Percentiles rank a stretch among this genome's conserved stretches.
These are phyloP conservation scores for Drosophila subpulchrella DNA, from an alignment of 1,140 invertebrate genomes.

Conservation along the genomic window DNA sequence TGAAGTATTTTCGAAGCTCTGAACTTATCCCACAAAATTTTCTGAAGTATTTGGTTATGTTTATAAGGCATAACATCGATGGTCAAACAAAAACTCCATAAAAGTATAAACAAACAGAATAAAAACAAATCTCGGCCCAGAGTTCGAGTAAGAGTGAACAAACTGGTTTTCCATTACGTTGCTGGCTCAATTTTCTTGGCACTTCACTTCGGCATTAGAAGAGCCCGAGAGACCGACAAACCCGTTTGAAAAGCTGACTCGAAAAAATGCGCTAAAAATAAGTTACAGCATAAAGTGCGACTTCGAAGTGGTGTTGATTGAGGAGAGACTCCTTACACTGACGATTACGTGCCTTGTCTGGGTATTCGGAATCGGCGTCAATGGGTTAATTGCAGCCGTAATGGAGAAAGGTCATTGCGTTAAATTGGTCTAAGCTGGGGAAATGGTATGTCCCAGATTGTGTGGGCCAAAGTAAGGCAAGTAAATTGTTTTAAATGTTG, in stretches of 20 bases:
- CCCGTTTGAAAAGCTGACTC: slow-evolving; percentile 54
- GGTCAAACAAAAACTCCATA: slow-evolving; percentile 2
- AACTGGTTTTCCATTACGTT: slow-evolving; percentile 71
- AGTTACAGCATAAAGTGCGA: slow-evolving; percentile 70
- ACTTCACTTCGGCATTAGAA: slow-evolving; percentile 46
- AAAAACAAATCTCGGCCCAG: slow-evolving; percentile 48
- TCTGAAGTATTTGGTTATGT: too few relatives aligned
- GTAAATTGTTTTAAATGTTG: neutral
- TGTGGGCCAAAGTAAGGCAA: neutral
- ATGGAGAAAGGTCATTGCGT: slow-evolving; percentile 52
- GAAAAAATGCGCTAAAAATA: slow-evolving; percentile 74
- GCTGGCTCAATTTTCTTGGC: slow-evolving; percentile 44
- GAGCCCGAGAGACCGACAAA: slow-evolving; percentile 56
- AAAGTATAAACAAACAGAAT: slow-evolving; percentile 29
- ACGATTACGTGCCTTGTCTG: slow-evolving; percentile 47
- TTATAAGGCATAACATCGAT: neutral
- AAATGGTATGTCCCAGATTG: slow-evolving; percentile 3
- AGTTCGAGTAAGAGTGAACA: slow-evolving; percentile 75
- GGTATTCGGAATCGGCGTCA: slow-evolving; percentile 39
- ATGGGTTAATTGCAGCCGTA: slow-evolving; percentile 66
- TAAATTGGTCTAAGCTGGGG: slow-evolving; percentile 33
- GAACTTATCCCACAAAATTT: too few relatives aligned
- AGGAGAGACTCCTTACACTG: slow-evolving; percentile 11
- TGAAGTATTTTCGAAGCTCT: too few relatives aligned
- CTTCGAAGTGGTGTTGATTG: slow-evolving; percentile 45